Conservation (phyloP, 1,140 invertebrate genomes). For the Drosophila athabasca region DNA sequence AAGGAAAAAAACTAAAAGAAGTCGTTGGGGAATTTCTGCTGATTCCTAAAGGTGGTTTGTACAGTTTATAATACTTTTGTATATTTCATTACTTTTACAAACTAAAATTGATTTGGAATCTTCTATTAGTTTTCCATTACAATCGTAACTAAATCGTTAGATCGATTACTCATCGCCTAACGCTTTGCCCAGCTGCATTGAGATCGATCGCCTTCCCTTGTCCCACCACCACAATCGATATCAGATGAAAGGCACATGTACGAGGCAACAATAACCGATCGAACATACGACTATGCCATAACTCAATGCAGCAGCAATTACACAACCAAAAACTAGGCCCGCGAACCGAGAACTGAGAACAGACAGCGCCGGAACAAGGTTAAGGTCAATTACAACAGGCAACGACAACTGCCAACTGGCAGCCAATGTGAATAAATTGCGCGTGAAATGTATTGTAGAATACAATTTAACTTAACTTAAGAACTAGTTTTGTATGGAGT, state of each 20-base stretch:
- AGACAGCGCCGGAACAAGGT: slow-evolving; percentile 66
- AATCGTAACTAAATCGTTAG: slow-evolving; percentile 11
- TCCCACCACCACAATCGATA: slow-evolving; percentile 12
- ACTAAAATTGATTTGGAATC: too few species aligned
- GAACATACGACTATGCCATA: slow-evolving; percentile 14
- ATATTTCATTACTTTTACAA: too few species aligned
- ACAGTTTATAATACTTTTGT: too few species aligned
- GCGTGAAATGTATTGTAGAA: slow-evolving; percentile 57
- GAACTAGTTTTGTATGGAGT: slow-evolving; percentile 58
- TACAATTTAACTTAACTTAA: slow-evolving; percentile 47
- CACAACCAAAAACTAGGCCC: slow-evolving; percentile 29
- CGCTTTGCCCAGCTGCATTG: slow-evolving; percentile 28
- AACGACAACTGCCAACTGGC: slow-evolving; percentile 42
- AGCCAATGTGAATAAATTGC: slow-evolving; percentile 62
- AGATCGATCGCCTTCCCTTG: slow-evolving; percentile 22
- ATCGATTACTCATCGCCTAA: slow-evolving; percentile 21
- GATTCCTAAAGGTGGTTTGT: too few species aligned
- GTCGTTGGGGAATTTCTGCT: too few species aligned
- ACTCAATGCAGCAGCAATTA: slow-evolving; percentile 21
- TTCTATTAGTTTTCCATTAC: slow-evolving; percentile 12
- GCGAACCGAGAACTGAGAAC: slow-evolving; percentile 32
- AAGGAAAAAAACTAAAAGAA: too few species aligned
- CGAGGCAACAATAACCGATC: slow-evolving; percentile 29
- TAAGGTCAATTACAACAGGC: slow-evolving; percentile 71
- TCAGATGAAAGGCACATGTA: slow-evolving; percentile 29